A percentile compares a stretch with the other conserved stretches of the same genome.
phyloP scores from a whole-genome alignment of 2,113 vertebrate genomes.

The Amphilophus citrinellus region DNA sequence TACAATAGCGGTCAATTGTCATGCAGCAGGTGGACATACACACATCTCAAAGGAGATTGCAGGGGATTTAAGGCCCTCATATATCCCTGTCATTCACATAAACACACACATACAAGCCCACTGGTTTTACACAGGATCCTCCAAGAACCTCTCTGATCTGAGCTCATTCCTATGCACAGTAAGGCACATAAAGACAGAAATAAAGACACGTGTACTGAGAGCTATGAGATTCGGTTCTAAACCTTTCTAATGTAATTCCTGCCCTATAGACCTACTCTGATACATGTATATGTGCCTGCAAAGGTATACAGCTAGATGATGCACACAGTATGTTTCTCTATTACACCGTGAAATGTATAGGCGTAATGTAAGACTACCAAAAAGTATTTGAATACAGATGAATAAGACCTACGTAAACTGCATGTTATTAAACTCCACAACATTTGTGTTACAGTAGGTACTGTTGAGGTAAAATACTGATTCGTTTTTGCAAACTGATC shows the following conservation, averaged over 20 bases:
- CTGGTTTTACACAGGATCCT: conserved; percentile 48
- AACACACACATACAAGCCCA: conserved; percentile 34
- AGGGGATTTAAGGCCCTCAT: conserved; percentile 69
- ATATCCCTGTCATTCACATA: conserved; percentile 44
- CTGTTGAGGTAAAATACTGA: not conserved
- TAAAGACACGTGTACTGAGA: conserved; percentile 18
- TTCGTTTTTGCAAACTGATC: too few species aligned
- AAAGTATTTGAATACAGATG: not conserved
- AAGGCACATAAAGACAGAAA: conserved; percentile 29
- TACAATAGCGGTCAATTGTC: conserved; percentile 61
- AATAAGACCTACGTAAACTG: not conserved
- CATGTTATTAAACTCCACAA: not conserved
- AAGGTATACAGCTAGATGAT: not conserved
- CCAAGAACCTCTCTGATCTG: conserved; percentile 33
- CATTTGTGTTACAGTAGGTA: not conserved
- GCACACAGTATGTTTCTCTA: not conserved
- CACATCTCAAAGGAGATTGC: conserved; percentile 74
- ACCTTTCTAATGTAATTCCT: conserved; percentile 36
- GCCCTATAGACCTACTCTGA: not conserved
- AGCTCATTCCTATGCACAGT: conserved; percentile 45
- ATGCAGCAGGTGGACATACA: conserved; percentile 71
- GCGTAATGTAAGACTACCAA: not conserved
- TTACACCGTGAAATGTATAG: not conserved
- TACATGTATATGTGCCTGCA: conserved; percentile 9
- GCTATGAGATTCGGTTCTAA: conserved; percentile 26